These are phyloP conservation scores for Eudyptes chrysolophus DNA, from an alignment of 2,113 vertebrate genomes.

Conservation along the genomic window DNA sequence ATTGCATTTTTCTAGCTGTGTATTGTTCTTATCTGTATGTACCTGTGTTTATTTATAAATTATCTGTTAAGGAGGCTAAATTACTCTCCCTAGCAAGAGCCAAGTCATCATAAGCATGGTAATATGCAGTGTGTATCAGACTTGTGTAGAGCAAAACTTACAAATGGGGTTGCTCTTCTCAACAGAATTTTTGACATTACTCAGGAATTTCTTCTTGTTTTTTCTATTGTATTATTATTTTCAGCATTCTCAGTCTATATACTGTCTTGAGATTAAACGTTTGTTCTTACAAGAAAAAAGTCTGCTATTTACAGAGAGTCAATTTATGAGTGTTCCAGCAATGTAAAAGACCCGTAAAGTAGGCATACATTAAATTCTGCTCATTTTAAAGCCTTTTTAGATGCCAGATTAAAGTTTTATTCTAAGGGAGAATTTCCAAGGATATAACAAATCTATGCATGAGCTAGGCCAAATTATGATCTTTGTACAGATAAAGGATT, in stretches of 20 bases:
- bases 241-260: background rate
- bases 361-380: background rate
- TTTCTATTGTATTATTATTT: background rate
- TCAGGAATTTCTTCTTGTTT: background rate
- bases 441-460: background rate
- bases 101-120: background rate
- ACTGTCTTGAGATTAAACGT: background rate
- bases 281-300: background rate
- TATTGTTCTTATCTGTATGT: background rate
- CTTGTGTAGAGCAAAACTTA: background rate
- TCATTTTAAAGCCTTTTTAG: background rate
- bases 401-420: background rate
- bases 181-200: background rate
- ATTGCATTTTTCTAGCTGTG: background rate
- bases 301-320: background rate
- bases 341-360: background rate
- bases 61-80: background rate
- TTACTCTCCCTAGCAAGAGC: background rate
- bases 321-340: background rate
- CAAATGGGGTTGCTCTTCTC: background rate
- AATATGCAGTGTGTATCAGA: background rate
- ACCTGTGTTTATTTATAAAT: background rate
- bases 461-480: background rate
- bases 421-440: background rate
- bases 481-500: background rate